Evolutionary conservation across 2,797 vertebrate species (phyloP).

Genomic region (Esox lucius): DNA sequence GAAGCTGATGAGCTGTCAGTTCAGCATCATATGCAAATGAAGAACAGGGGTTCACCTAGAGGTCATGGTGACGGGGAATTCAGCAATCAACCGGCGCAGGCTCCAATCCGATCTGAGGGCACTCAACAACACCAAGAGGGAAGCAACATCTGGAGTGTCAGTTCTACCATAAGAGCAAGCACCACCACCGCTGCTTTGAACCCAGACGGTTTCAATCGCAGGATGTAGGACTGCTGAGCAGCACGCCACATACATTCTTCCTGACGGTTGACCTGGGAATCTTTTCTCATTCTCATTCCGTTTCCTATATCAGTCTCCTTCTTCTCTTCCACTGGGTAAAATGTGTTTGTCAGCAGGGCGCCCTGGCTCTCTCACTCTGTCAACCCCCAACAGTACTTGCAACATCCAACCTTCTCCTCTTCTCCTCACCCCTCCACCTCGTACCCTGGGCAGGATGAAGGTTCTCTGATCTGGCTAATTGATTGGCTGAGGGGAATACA

Average conservation of each 20-base stretch:
- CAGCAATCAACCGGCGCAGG: conserved; percentile 22
- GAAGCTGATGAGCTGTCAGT: conserved; percentile 68
- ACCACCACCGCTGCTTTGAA: not conserved
- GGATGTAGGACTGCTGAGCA: not conserved
- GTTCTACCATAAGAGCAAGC: conserved; percentile 15
- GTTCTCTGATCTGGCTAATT: conserved; percentile 65
- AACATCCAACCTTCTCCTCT: not conserved
- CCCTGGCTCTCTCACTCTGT: conserved; percentile 50
- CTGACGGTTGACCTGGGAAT: not conserved
- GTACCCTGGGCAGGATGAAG: conserved; percentile 52
- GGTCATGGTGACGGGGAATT: conserved; percentile 66
- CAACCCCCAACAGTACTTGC: conserved; percentile 44
- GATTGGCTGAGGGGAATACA: conserved; percentile 49
- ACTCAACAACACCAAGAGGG: conserved; percentile 35
- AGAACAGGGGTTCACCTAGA: conserved; percentile 62
- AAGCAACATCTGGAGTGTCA: conserved; percentile 16
- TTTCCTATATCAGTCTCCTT: conserved; percentile 34
- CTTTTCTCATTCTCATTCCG: conserved; percentile 53
- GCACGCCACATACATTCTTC: not conserved
- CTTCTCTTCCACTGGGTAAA: conserved; percentile 17
- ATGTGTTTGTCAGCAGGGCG: conserved; percentile 56
- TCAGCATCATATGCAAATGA: conserved; percentile 61
- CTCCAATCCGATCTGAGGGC: conserved; percentile 47
- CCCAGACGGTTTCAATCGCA: not conserved
- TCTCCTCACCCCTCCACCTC: conserved; percentile 17